Conservation (phyloP, 1,140 invertebrate genomes). For the Drosophila funebris region DNA sequence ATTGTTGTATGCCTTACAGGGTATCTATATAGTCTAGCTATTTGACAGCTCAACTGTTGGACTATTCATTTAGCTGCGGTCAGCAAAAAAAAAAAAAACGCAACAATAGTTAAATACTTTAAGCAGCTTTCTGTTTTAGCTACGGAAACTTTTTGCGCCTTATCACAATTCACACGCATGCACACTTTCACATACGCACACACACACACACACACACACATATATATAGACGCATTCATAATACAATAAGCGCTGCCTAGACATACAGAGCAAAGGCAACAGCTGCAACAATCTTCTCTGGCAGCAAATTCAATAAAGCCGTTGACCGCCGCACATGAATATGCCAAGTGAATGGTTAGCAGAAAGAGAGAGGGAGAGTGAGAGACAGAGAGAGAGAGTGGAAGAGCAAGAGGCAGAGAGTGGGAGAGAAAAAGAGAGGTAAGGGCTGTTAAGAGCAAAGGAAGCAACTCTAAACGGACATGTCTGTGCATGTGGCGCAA, state of each 20-base stretch:
- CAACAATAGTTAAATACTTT: slow-evolving; percentile 54
- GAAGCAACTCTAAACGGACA: slow-evolving; percentile 23
- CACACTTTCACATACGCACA: slow-evolving; percentile 23
- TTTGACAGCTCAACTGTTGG: background rate
- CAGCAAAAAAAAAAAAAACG: slow-evolving; percentile 16
- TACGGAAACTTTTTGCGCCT: slow-evolving; percentile 32
- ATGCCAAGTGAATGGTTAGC: slow-evolving; percentile 34
- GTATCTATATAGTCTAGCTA: background rate
- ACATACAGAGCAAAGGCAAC: slow-evolving; percentile 27
- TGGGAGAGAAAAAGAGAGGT: background rate
- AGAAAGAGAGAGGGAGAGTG: background rate
- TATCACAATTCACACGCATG: slow-evolving; percentile 16
- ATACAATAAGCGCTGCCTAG: slow-evolving; percentile 19
- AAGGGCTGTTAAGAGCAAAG: background rate
- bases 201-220: slow-evolving; percentile 18
- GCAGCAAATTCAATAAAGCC: slow-evolving; percentile 70
- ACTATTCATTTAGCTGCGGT: slow-evolving; percentile 5
- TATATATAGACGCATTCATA: background rate
- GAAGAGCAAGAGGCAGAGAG: background rate
- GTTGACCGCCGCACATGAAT: slow-evolving; percentile 55
- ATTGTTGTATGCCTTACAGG: background rate
- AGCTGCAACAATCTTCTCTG: slow-evolving; percentile 49
- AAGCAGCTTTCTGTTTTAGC: slow-evolving; percentile 60
- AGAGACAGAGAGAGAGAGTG: background rate
- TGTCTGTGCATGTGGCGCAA: slow-evolving; percentile 55